Conservation (phyloP, 2,113 vertebrate genomes). For the Gymnarchus niloticus region DNA sequence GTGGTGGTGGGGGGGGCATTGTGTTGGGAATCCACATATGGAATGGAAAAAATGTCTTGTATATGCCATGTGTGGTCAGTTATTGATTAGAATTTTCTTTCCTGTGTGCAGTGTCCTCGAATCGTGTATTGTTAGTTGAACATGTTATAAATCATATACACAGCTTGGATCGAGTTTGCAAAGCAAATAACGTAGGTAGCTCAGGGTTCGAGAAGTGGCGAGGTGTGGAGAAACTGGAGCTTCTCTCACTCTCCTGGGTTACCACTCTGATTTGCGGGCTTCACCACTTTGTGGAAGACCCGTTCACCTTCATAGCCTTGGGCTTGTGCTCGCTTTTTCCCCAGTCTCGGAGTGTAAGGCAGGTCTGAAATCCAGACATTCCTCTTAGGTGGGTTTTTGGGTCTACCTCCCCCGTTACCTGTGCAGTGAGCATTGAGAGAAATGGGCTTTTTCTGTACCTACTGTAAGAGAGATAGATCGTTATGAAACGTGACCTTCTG, state of each 20-base stretch:
- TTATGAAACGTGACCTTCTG: conserved; percentile 37
- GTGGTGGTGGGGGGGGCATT: conserved; percentile 32
- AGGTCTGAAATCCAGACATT: background rate
- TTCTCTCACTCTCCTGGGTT: too few relatives aligned
- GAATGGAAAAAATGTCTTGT: conserved; percentile 71
- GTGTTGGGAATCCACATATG: conserved; percentile 65
- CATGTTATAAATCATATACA: conserved; percentile 20
- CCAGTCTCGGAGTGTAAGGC: background rate
- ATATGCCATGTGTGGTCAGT: conserved; percentile 68
- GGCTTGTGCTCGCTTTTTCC: background rate
- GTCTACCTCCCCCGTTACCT: conserved; percentile 3
- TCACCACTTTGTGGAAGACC: background rate
- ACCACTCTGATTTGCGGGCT: too few relatives aligned
- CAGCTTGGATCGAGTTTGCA: background rate
- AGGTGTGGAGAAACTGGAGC: too few relatives aligned
- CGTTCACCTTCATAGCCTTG: background rate
- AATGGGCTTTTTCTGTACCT: conserved; percentile 49
- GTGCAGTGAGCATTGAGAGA: conserved; percentile 32
- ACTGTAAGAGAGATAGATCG: conserved; percentile 47
- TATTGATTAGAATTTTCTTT: conserved; percentile 56
- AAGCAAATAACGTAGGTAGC: background rate
- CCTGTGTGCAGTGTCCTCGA: conserved; percentile 60
- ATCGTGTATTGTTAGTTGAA: conserved; percentile 61
- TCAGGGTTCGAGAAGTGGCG: background rate
- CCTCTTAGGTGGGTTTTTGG: conserved; percentile 7